Evolutionary conservation across 2,888 invertebrate species (phyloP), one percentile per base, ranked within the genome.

Genomic region (Philereme vetulata): DNA sequence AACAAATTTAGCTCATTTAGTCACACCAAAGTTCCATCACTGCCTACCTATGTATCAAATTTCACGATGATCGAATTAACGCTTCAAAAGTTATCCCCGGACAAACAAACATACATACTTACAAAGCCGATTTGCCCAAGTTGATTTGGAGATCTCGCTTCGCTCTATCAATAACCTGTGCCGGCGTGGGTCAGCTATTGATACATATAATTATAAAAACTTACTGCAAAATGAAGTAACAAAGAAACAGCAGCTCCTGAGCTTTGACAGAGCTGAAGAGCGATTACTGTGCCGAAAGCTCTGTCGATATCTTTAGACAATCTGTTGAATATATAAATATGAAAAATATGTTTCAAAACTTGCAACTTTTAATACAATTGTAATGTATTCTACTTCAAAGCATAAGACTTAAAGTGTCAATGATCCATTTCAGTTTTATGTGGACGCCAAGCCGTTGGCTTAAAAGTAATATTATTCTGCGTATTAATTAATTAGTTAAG

Each of bases 201-300:
- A 47, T n/a, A n/a, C 10, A 21, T 1, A 4, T 11, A 44, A 5
- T 9, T 21, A 4, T 10, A 11, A 10, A 11, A 5, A 77, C 80
- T 78, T 73, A 80, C 80, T 57, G 77, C 79, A 56, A 80, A 71
- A 73, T 81, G 76, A 56, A 80, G 74, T 44, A 78, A 69, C 45
- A 76, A 74, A 52, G 78, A 71, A 50, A 80, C 88, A 9, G 87
- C 88, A 1, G 89, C 79, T 4, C 85, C 85, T 2, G 84, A 86
- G 71, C 88, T 89, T 63, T 79, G 80, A 64, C 79, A 86, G 50
- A 92, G 68, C 74, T 91, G 90, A 48, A 88, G 67, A 38, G 90
- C 84, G 66, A 90, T 80, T 50, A 88, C 84, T 7, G 77, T 78
- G 4, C 90, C 90, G 63, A 91, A 89, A n/a, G 83, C 82, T 65